These are phyloP conservation scores for Xerus inauris DNA, from an alignment of 2,113 vertebrate genomes.

Conservation along the genomic window DNA sequence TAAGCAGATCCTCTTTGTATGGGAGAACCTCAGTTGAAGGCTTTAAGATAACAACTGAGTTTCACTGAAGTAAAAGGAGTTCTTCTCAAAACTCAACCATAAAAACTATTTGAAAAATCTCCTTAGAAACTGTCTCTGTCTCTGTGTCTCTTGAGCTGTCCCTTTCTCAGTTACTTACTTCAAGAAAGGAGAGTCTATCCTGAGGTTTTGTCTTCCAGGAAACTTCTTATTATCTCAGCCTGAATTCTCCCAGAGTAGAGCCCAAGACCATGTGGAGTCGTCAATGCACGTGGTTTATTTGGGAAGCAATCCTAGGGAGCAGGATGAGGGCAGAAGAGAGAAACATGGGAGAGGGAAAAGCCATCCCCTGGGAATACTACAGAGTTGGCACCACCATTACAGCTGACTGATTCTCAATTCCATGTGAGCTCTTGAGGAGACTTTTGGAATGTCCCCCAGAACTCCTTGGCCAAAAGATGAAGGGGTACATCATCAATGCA, in stretches of 20 bases:
- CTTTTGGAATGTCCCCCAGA: not conserved
- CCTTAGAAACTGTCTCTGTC: too few relatives aligned
- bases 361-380: fast-evolving
- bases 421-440: not conserved
- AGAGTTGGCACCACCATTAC: not conserved
- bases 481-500: not conserved
- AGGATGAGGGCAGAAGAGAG: not conserved
- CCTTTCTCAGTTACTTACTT: not conserved
- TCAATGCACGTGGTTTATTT: not conserved
- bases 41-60: not conserved
- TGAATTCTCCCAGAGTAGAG: not conserved
- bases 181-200: not conserved
- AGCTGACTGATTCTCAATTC: not conserved
- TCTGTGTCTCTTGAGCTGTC: not conserved
- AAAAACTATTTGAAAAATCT: not conserved
- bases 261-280: not conserved
- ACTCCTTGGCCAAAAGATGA: not conserved
- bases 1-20: not conserved
- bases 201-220: not conserved
- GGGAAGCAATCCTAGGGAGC: not conserved
- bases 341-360: not conserved
- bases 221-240: not conserved
- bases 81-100: not conserved
- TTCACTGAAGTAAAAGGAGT: not conserved
- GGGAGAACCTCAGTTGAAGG: not conserved